Base-by-base conservation (phyloP, 2,888 invertebrate genomes). In the Cheilosia soror region DNA sequence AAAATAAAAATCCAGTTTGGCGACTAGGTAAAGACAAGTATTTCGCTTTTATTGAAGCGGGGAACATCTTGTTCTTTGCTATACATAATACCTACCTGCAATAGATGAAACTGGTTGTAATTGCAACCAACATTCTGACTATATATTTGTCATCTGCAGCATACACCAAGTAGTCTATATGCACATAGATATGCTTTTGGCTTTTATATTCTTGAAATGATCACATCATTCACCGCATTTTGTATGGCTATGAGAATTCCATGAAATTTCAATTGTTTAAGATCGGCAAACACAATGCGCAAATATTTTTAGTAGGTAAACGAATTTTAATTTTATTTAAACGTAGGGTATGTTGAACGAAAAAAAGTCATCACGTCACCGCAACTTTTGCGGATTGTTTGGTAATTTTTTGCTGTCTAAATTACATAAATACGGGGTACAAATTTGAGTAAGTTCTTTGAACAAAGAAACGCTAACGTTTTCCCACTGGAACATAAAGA, bases 1-100 rank as follows among this genome's bases (percentile, higher is more conserved):
- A 20, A 20, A 20, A 20, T 20, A 49, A 47, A 66, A 66, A 66
- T 66, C 53, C 66, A 53, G 66, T 66, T 66, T 66, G 53, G 53
- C 40, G n/a, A 66, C 29, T 47, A 27, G 13, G 51, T 27, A 31
- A 42, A 60, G 40, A 51, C 51, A 11, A 37, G 65, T 51, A 37
- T 66, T 51, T 7, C 15, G 33, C 31, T 31, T n/a, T 33, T 15
- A 60, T 42, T 40, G 9, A 44, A 42, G 15, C 4, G 31, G 5
- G 47, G 9, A 62, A 47, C 44, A 15, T 31, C 44, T 13, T 47
- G 20, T 62, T 62, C 62, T 31, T 31, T 44, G 44, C 47, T 31
- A 62, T 31, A 29, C 15, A 13, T 53, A n/a, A 27, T 29, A 15
- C 9, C 15, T 29, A 15, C 9, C 15, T 33, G 29, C 47, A 63